phyloP scores from a whole-genome alignment of 2,888 invertebrate species.

The Biston betularia region DNA sequence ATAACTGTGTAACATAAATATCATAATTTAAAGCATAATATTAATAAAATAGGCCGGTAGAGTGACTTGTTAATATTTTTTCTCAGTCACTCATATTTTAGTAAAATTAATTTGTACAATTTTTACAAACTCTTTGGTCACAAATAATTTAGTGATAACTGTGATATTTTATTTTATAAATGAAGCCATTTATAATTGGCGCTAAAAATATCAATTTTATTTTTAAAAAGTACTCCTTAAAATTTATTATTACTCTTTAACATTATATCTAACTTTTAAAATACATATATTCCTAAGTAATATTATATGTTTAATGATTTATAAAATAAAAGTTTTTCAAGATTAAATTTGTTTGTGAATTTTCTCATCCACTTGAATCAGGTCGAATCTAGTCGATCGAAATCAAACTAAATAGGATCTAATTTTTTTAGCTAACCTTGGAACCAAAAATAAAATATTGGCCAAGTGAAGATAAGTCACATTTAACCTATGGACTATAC shows the following conservation, averaged over 20 bases:
- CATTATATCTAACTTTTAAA: conserved; percentile 29
- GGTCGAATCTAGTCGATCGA: no score
- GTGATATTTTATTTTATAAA: conserved; percentile 85
- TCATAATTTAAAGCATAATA: conserved; percentile 42
- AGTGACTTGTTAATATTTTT: conserved; percentile 52
- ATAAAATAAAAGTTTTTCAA: conserved; percentile 54
- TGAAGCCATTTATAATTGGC: conserved; percentile 76
- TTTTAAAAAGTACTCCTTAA: conserved; percentile 50
- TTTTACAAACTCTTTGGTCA: conserved; percentile 77
- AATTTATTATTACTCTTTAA: conserved; percentile 46
- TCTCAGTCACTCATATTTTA: conserved; percentile 59
- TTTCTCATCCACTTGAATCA: no score
- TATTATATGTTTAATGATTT: conserved; percentile 46
- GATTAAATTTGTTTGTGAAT: conserved; percentile 44
- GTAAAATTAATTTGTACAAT: conserved; percentile 52
- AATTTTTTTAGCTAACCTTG: no score
- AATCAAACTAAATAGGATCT: no score
- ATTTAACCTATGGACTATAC: no score
- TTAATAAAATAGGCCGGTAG: conserved; percentile 45
- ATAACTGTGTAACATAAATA: conserved; percentile 40
- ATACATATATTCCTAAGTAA: conserved; percentile 47
- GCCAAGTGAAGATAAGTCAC: no score
- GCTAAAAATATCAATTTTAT: conserved; percentile 74
- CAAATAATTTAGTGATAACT: conserved; percentile 84
- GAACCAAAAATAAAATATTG: no score